Conservation (phyloP, 2,797 vertebrate species). For the Lycodopsis pacificus region DNA sequence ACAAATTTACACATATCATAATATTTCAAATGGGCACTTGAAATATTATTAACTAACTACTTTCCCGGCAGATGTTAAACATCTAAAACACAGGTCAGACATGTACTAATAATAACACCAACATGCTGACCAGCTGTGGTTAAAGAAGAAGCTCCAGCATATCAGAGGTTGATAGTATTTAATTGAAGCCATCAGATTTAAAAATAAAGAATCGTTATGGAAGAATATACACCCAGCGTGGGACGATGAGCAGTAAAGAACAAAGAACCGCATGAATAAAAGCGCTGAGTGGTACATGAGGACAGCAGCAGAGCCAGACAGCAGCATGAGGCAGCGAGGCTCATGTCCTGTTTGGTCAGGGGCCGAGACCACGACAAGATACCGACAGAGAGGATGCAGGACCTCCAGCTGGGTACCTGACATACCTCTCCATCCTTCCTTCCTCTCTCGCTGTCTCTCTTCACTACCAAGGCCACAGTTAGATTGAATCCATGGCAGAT, state of each 20-base stretch:
- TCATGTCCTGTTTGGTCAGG: conserved; percentile 42
- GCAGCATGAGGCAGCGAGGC: conserved; percentile 14
- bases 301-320: conserved; percentile 23
- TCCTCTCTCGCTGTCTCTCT: too few species aligned
- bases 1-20: background rate
- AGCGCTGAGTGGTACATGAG: conserved; percentile 14
- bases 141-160: conserved; percentile 4
- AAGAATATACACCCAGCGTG: background rate
- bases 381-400: conserved; percentile 35
- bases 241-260: conserved; percentile 4
- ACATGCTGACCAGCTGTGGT: conserved; percentile 17
- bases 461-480: conserved; percentile 3
- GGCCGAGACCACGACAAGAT: conserved; percentile 34
- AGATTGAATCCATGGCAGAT: background rate
- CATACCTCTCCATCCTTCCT: conserved; percentile 19
- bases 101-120: conserved; percentile 26
- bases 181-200: conserved; percentile 27
- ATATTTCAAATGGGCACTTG: background rate
- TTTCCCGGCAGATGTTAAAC: background rate
- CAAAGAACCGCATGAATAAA: background rate
- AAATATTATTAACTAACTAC: background rate
- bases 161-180: conserved; percentile 8
- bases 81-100: background rate
- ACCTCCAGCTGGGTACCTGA: conserved; percentile 47
- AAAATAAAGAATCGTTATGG: conserved; percentile 18